A percentile compares a stretch with the other conserved stretches of the same genome.
Evolutionary conservation across 2,113 vertebrate genomes (phyloP).

Genomic region (Chloebia gouldiae): DNA sequence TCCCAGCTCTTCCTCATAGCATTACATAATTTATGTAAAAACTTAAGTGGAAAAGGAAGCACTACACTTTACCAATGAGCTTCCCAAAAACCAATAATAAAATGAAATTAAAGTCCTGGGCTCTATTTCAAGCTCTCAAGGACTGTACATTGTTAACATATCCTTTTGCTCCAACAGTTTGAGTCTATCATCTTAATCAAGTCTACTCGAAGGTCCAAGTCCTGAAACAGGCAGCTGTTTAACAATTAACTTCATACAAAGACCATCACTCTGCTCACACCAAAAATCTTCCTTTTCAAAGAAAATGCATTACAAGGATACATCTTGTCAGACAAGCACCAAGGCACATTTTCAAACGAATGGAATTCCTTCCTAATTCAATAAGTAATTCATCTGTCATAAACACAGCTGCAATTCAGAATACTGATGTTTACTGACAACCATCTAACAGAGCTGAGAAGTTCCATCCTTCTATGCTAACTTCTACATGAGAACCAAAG

Average conservation of each 20-base stretch:
- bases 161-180: neutral
- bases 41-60: neutral
- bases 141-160: neutral
- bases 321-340: neutral
- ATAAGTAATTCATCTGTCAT: neutral
- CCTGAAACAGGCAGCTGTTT: neutral
- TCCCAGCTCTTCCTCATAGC: rapidly evolving
- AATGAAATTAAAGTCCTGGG: neutral
- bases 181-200: neutral
- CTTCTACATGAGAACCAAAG: neutral
- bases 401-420: neutral
- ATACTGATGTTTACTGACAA: neutral
- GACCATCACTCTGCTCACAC: neutral
- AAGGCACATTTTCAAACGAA: neutral
- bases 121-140: neutral
- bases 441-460: neutral
- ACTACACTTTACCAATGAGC: neutral
- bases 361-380: neutral
- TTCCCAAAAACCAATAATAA: neutral
- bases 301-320: neutral
- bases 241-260: neutral
- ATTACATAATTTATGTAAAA: neutral
- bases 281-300: neutral
- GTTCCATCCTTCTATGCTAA: neutral
- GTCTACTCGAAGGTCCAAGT: neutral